Conservation (phyloP, 1,140 invertebrate species). For the Alviniconcha marisindica region DNA sequence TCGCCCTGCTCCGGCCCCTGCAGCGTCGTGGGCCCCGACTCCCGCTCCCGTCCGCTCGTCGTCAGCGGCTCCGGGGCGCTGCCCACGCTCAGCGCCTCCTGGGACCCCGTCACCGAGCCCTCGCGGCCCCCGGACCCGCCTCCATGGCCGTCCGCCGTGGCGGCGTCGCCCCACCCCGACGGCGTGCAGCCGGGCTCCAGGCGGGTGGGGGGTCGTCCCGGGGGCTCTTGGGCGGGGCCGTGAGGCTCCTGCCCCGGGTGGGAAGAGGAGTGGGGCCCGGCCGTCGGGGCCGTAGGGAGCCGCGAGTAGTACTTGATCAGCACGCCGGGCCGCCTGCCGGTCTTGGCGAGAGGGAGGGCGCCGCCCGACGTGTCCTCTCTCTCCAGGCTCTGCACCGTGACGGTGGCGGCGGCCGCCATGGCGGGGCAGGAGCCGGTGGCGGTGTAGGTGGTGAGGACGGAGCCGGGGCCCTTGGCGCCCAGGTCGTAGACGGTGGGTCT, state of each 20-base stretch:
- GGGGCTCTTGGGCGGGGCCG: constrained; percentile 3
- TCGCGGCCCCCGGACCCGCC: neutral
- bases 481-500: constrained; percentile 12
- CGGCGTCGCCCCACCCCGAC: neutral
- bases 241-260: neutral
- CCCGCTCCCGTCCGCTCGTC: neutral
- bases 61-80: constrained; percentile 39
- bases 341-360: neutral
- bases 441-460: neutral
- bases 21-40: neutral
- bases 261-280: neutral
- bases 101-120: neutral
- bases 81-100: constrained; percentile 32
- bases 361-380: neutral
- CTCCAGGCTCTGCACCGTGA: neutral
- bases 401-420: neutral
- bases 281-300: neutral
- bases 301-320: neutral
- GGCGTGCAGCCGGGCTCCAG: neutral
- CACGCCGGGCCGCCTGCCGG: neutral
- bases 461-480: neutral
- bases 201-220: constrained; percentile 8
- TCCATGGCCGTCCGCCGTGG: neutral
- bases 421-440: neutral
- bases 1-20: constrained; percentile 35